Evolutionary conservation across 2,113 vertebrate species (phyloP).

Genomic region (Drymodes brunneopygia): DNA sequence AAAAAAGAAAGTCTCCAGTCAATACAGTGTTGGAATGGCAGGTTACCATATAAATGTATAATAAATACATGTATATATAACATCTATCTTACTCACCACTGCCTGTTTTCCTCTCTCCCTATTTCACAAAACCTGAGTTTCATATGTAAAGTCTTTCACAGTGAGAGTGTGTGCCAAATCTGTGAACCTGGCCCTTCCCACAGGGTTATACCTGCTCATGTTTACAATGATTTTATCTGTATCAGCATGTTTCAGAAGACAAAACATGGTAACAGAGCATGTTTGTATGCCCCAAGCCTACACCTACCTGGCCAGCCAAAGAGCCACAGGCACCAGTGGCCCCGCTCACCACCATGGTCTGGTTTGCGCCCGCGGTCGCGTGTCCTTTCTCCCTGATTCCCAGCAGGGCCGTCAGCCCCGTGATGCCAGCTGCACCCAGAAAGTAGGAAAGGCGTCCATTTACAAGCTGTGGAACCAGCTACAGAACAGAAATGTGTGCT

Average conservation of each 20-base stretch:
- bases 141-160: not conserved
- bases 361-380: conserved; percentile 77
- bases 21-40: not conserved
- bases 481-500: not conserved
- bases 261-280: not conserved
- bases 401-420: conserved; percentile 86
- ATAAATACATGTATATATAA: not conserved
- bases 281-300: not conserved
- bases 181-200: not conserved
- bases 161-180: not conserved
- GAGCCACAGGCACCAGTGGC: conserved; percentile 94
- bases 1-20: not conserved
- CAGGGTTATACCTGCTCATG: not conserved
- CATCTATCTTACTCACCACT: not conserved
- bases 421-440: conserved; percentile 87
- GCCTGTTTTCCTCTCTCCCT: not conserved
- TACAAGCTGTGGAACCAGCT: conserved; percentile 84
- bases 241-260: not conserved
- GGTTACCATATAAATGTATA: not conserved
- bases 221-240: not conserved
- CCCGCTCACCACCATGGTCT: conserved; percentile 94
- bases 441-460: conserved; percentile 87
- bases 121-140: not conserved
- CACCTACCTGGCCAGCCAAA: conserved; percentile 88
- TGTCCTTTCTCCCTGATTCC: conserved; percentile 90